phyloP scores from a whole-genome alignment of 2,113 vertebrate species.

The Onychostruthus taczanowskii region DNA sequence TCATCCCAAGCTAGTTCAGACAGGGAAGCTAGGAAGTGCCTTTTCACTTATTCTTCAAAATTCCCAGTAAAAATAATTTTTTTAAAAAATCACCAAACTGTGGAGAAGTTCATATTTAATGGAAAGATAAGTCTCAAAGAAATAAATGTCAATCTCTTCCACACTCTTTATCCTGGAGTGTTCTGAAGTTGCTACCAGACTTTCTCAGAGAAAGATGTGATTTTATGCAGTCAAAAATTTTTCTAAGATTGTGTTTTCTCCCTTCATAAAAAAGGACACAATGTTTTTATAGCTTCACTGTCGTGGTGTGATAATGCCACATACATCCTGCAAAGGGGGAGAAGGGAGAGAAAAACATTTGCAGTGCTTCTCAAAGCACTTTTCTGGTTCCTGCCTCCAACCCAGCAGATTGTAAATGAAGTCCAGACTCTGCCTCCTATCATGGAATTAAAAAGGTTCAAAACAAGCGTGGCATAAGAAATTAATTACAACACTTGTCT shows the following conservation, averaged over 20 bases:
- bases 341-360: background rate
- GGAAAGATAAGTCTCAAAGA: background rate
- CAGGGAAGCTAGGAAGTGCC: background rate
- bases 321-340: background rate
- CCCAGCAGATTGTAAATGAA: background rate
- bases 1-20: conserved; percentile 36
- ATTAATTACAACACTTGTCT: conserved; percentile 46
- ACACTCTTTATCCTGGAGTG: background rate
- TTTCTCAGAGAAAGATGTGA: background rate
- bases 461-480: conserved; percentile 16
- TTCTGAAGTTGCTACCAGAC: background rate
- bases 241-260: background rate
- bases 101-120: background rate
- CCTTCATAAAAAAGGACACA: background rate
- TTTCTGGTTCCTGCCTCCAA: background rate
- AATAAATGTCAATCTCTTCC: background rate
- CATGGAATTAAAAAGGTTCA: conserved; percentile 5
- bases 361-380: conserved; percentile 11
- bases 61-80: background rate
- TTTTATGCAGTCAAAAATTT: background rate
- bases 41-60: background rate
- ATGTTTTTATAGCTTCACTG: conserved; percentile 22
- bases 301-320: background rate
- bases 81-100: background rate
- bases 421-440: conserved; percentile 27